These are phyloP conservation scores for Zaprionus ornatus DNA, from an alignment of 1,140 invertebrate genomes.

Conservation along the genomic window DNA sequence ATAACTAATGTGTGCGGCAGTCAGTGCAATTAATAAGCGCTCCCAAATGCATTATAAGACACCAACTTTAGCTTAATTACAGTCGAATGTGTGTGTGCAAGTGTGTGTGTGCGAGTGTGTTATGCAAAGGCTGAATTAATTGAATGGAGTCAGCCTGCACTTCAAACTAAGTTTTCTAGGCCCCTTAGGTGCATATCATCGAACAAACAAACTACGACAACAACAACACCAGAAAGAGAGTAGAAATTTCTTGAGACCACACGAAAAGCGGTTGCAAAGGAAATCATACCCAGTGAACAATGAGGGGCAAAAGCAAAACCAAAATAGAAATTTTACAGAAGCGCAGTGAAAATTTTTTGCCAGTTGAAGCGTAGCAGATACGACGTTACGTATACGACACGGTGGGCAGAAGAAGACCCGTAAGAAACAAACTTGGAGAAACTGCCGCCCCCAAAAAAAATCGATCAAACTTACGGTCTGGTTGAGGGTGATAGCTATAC, in stretches of 20 bases:
- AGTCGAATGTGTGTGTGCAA: background rate
- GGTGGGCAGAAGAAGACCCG: constrained; percentile 21
- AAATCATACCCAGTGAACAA: constrained; percentile 29
- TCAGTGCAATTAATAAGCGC: constrained; percentile 71
- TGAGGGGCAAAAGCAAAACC: constrained; percentile 12
- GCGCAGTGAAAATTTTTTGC: constrained; percentile 50
- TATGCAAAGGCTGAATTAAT: constrained; percentile 71
- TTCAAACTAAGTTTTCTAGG: constrained; percentile 36
- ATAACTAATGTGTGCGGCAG: constrained; percentile 55
- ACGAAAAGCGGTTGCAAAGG: constrained; percentile 29
- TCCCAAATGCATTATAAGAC: constrained; percentile 58
- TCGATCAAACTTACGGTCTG: constrained; percentile 66
- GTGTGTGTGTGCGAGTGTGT: constrained; percentile 26
- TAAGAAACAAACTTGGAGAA: constrained; percentile 10
- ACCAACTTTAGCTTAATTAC: constrained; percentile 51
- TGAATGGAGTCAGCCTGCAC: constrained; percentile 55
- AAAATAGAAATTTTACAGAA: constrained; percentile 43
- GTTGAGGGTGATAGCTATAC: background rate
- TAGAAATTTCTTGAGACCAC: constrained; percentile 52
- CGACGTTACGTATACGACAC: constrained; percentile 62
- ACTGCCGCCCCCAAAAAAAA: constrained; percentile 42
- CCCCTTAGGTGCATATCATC: constrained; percentile 52
- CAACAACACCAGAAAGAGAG: constrained; percentile 9
- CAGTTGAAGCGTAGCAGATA: constrained; percentile 42
- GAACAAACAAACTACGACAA: constrained; percentile 42